Conservation (phyloP, 2,113 vertebrate species). For the Ochotona princeps region DNA sequence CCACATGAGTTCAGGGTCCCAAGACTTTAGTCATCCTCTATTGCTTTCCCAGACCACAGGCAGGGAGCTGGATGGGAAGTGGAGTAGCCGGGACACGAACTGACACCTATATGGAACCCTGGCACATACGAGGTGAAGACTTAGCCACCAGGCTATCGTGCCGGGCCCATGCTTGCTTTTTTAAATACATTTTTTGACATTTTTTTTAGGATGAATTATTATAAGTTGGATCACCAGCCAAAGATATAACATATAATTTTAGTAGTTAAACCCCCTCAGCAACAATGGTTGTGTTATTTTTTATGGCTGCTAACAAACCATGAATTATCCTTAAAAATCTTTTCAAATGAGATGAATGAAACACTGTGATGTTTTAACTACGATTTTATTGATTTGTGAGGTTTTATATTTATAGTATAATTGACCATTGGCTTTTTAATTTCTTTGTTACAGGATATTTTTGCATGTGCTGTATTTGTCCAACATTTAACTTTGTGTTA, state of each 20-base stretch:
- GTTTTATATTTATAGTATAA: not conserved
- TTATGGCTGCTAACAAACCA: not conserved
- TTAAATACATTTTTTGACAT: not conserved
- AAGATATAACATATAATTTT: not conserved
- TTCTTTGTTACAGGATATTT: not conserved
- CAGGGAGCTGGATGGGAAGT: too few species aligned
- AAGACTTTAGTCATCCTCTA: too few species aligned
- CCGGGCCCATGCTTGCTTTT: too few species aligned
- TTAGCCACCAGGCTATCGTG: too few species aligned
- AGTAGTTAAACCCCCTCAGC: not conserved
- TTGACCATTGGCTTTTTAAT: not conserved
- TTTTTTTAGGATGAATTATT: not conserved
- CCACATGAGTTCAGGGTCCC: too few species aligned
- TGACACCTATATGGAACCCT: too few species aligned
- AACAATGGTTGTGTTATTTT: not conserved
- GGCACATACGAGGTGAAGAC: too few species aligned
- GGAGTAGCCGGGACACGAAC: too few species aligned
- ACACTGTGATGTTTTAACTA: not conserved
- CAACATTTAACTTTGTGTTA: not conserved
- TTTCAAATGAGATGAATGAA: not conserved
- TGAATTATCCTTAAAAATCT: not conserved
- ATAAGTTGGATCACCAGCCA: not conserved
- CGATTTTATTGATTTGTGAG: not conserved
- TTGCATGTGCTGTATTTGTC: not conserved
- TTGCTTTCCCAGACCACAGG: too few species aligned